These are phyloP conservation scores for Elysia chlorotica DNA, from an alignment of 1,140 invertebrate species.

Conservation along the genomic window DNA sequence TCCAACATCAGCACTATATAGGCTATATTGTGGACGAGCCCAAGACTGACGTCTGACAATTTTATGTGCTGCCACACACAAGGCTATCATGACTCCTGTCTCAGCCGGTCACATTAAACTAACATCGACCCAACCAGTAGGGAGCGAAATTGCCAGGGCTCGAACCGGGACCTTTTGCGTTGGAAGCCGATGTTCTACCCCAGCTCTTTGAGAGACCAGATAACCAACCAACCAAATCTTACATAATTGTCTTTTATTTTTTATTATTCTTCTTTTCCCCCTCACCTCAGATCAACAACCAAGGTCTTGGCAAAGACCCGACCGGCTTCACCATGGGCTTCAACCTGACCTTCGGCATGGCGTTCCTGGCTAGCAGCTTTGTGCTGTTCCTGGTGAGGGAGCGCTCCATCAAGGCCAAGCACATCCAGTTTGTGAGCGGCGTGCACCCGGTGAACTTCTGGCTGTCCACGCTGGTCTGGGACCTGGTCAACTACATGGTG, in stretches of 20 bases:
- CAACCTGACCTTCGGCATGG: slow-evolving; percentile 54
- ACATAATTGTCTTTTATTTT: neutral
- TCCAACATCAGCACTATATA: no score
- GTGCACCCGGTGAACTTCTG: slow-evolving; percentile 75
- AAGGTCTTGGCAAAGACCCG: slow-evolving; percentile 9
- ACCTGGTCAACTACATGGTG: slow-evolving; percentile 63
- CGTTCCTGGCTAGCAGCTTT: slow-evolving; percentile 54
- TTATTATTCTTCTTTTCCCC: neutral
- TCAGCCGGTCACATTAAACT: no score
- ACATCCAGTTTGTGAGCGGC: slow-evolving; percentile 58
- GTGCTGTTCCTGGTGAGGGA: slow-evolving; percentile 57
- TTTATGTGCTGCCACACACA: no score
- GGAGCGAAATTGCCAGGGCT: no score
- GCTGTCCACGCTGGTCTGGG: slow-evolving; percentile 75
- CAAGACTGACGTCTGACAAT: no score
- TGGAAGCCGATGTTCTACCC: no score
- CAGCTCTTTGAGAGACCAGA: no score
- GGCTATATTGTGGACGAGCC: no score
- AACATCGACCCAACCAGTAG: no score
- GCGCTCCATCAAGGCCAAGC: slow-evolving; percentile 46
- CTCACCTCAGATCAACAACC: neutral
- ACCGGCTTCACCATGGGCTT: slow-evolving; percentile 46
- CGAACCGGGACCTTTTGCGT: no score
- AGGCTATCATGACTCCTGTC: no score
- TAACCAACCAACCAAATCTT: no score